These are phyloP conservation scores for Acromyrmex echinatior DNA, from an alignment of 1,140 invertebrate species.

Conservation along the genomic window DNA sequence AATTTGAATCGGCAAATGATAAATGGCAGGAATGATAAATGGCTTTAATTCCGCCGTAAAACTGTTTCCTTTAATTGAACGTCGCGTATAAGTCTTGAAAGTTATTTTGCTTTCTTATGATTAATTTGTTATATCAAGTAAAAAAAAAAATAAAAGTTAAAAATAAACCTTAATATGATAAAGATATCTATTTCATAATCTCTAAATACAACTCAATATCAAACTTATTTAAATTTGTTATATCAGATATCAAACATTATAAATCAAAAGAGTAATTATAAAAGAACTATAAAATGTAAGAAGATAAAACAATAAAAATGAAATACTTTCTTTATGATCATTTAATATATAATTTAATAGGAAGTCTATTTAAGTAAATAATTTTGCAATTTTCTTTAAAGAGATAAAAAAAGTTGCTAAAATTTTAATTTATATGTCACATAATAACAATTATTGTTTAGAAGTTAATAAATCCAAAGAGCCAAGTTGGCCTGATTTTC, in stretches of 20 bases:
- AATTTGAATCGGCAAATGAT: slow-evolving; percentile 34
- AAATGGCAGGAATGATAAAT: slow-evolving; percentile 13
- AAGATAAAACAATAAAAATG: slow-evolving; percentile 25
- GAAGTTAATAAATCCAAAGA: not conserved
- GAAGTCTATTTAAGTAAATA: not conserved
- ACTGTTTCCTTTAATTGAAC: slow-evolving; percentile 16
- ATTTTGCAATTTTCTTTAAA: not conserved
- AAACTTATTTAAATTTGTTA: slow-evolving; percentile 25
- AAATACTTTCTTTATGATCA: not conserved
- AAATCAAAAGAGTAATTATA: slow-evolving; percentile 41
- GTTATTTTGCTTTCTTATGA: not conserved
- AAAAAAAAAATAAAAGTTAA: slow-evolving; percentile 5
- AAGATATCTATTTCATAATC: not conserved
- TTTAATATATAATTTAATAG: slow-evolving; percentile 9
- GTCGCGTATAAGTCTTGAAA: not conserved
- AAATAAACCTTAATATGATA: not conserved
- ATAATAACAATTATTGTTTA: not conserved
- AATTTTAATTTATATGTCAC: not conserved
- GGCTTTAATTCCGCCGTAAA: slow-evolving; percentile 24
- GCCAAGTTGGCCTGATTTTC: not conserved
- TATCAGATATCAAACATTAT: not conserved
- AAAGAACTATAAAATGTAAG: slow-evolving; percentile 25
- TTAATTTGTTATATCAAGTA: not conserved
- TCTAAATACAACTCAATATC: not conserved
- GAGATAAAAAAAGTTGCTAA: not conserved